A percentile compares a stretch with the other conserved stretches of the same genome.
Evolutionary conservation across 1,140 invertebrate species (phyloP).

Genomic region (Tribolium madens): DNA sequence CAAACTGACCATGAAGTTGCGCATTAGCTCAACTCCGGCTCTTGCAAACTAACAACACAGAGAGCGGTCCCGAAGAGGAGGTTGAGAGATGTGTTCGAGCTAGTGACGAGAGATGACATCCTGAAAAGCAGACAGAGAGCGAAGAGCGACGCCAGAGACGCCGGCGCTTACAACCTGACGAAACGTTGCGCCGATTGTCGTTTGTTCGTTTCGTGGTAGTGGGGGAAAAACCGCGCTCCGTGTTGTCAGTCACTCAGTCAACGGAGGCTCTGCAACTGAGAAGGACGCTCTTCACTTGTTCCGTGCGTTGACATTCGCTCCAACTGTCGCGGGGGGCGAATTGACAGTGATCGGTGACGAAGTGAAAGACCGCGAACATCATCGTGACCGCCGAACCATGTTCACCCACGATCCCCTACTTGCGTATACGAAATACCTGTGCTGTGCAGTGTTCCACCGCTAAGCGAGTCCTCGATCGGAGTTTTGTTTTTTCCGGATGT

Average conservation of each 20-base stretch:
- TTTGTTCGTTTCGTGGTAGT: slow-evolving; percentile 54
- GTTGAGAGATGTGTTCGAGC: slow-evolving; percentile 61
- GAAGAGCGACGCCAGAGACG: slow-evolving; percentile 55
- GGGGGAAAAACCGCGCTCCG: slow-evolving; percentile 62
- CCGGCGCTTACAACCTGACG: slow-evolving; percentile 63
- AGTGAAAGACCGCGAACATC: background rate
- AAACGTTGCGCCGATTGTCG: slow-evolving; percentile 63
- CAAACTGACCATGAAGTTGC: slow-evolving; percentile 65
- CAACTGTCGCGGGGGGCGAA: slow-evolving; percentile 22
- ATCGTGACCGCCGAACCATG: background rate
- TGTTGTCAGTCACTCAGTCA: slow-evolving; percentile 66
- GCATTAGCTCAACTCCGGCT: slow-evolving; percentile 54
- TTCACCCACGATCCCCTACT: slow-evolving; percentile 21
- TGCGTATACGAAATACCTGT: slow-evolving; percentile 51
- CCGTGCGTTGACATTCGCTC: slow-evolving; percentile 40
- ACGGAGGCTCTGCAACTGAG: slow-evolving; percentile 60
- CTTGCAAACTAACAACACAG: slow-evolving; percentile 44
- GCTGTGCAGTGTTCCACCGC: slow-evolving; percentile 29
- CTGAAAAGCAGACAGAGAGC: slow-evolving; percentile 50
- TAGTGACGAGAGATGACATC: slow-evolving; percentile 66
- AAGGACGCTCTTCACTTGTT: slow-evolving; percentile 57
- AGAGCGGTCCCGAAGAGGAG: slow-evolving; percentile 47
- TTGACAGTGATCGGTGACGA: slow-evolving; percentile 2
- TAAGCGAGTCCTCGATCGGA: background rate
- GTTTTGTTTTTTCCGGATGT: background rate